Base-by-base conservation (phyloP, 2,888 invertebrate species). In the Pinctada fucata region DNA sequence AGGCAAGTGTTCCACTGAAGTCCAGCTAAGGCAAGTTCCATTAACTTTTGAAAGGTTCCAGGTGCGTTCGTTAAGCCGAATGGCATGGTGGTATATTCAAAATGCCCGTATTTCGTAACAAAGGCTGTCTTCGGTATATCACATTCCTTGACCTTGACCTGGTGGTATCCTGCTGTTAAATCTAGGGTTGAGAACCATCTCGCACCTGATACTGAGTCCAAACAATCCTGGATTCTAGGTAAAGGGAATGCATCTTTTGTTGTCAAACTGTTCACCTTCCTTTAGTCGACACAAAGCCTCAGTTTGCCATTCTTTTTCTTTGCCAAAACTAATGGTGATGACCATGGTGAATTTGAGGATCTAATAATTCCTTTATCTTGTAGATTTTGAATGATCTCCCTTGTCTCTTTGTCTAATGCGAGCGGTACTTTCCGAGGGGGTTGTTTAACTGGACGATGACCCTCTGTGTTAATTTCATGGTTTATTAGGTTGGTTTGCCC, bases 1-100 rank as follows among this genome's bases (percentile, higher is more conserved):
- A 79, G 64, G 31, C 81, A 79, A 64, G 78, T 79, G 4, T 67
- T 63, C 79, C 81, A 78, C 67, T 81, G 81, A 2, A 81, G 63
- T 13, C 78, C 81, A 65, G 72, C 75, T 0, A 81, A 49, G 13
- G 74, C 78, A 2, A 81, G n/a, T 50, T 80, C 80, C 76, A 80
- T 80, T 3, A 75, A 64, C 2, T 73, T 51, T 45, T 81, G 81
- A 64, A 81, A 81, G 51, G 81, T 81, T 2, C 72, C 76, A 3
- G 68, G 69, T 10, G 71, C 50, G 49, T 79, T 79, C n/a, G 75
- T 77, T n/a, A 82, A 69, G 2, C 81, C 82, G 68, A 78, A 78
- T 8, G 78, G 78, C 74, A 74, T 70, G 1, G 72, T 68, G 2
- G 31, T 49, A 16, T 73, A 72, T 31, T 78, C 78, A 63, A 8